A percentile compares a stretch with the other conserved stretches of the same genome.
phyloP scores from a whole-genome alignment of 2,888 invertebrate genomes.

The Thera britannica region DNA sequence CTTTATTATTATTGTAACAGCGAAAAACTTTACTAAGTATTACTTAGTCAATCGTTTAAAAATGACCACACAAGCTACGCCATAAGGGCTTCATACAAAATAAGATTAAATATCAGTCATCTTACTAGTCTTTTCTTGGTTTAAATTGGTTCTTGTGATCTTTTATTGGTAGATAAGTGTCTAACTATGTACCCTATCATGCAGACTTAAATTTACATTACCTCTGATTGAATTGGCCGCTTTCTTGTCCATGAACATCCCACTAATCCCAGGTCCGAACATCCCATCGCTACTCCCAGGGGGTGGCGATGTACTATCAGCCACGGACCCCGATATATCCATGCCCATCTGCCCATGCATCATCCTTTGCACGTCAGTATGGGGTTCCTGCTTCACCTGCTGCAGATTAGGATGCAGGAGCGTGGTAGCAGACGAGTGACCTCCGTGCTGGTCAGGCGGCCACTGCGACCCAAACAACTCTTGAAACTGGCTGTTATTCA shows the following conservation, averaged over 20 bases:
- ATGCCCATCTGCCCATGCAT: slow-evolving; percentile 76
- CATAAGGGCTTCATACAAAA: too few relatives aligned
- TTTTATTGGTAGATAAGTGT: too few relatives aligned
- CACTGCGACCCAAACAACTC: slow-evolving; percentile 81
- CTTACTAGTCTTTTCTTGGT: too few relatives aligned
- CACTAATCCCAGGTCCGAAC: slow-evolving; percentile 74
- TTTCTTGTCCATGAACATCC: slow-evolving; percentile 85
- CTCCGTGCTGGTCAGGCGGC: slow-evolving; percentile 81
- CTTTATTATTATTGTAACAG: too few relatives aligned
- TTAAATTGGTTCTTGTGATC: too few relatives aligned
- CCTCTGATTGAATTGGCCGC: slow-evolving; percentile 88
- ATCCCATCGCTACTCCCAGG: slow-evolving; percentile 78
- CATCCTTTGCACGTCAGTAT: slow-evolving; percentile 53
- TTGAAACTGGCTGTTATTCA: slow-evolving; percentile 80
- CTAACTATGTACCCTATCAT: not conserved
- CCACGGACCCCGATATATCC: slow-evolving; percentile 76
- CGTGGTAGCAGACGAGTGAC: slow-evolving; percentile 76
- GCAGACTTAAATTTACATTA: slow-evolving; percentile 52
- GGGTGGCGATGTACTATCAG: slow-evolving; percentile 86
- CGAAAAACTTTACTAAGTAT: too few relatives aligned
- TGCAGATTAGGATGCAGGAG: slow-evolving; percentile 66
- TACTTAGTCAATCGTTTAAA: too few relatives aligned
- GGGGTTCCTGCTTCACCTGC: slow-evolving; percentile 75
- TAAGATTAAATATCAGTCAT: too few relatives aligned
- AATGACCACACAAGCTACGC: too few relatives aligned